Evolutionary conservation across 2,797 vertebrate species (phyloP).

Genomic region (Psittacula echo): DNA sequence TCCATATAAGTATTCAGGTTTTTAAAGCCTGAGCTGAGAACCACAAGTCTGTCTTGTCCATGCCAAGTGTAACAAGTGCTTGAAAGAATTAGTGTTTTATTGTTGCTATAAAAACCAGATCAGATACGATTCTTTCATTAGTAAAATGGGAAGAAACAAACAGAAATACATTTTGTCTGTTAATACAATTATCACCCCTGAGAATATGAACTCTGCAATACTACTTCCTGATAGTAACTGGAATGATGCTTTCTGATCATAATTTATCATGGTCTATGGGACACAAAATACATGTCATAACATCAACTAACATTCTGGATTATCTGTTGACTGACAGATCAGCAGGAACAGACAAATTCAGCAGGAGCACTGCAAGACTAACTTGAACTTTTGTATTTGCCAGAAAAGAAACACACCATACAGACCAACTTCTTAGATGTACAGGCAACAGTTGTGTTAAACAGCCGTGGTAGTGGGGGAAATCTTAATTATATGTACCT

Average conservation of each 20-base stretch:
- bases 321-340: background rate
- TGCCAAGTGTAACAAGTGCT: background rate
- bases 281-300: background rate
- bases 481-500: slow-evolving; percentile 77
- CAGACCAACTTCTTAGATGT: background rate
- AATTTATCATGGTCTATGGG: background rate
- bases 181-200: background rate
- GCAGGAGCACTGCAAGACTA: background rate
- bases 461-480: rapidly evolving
- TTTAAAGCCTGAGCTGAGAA: background rate
- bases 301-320: background rate
- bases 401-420: background rate
- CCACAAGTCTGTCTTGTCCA: background rate
- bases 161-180: background rate
- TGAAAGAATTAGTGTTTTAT: background rate
- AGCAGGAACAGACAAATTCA: background rate
- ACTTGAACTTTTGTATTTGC: background rate
- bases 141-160: background rate
- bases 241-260: background rate
- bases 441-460: background rate
- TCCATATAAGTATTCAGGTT: background rate
- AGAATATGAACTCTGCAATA: background rate
- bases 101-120: background rate
- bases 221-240: background rate
- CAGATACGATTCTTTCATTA: background rate